Evolutionary conservation across 2,797 vertebrate genomes (phyloP).

Genomic region (Salmo trutta): DNA sequence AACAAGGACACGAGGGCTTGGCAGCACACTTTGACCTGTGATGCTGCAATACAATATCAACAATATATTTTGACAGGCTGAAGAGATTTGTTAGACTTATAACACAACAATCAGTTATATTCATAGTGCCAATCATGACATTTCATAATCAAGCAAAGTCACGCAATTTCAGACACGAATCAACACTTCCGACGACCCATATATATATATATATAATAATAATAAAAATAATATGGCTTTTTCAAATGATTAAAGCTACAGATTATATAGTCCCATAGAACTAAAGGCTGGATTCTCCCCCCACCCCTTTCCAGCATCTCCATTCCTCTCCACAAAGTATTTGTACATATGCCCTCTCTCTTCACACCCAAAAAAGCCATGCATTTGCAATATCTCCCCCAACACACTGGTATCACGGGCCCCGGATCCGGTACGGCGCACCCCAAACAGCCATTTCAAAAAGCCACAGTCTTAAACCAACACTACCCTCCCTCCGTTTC

Average conservation of each 20-base stretch:
- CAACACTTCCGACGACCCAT: not conserved
- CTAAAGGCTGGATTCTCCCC: not conserved
- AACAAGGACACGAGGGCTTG: conserved; percentile 31
- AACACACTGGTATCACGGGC: conserved; percentile 16
- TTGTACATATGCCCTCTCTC: not conserved
- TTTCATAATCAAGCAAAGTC: not conserved
- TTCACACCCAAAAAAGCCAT: conserved; percentile 11
- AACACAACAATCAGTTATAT: not conserved
- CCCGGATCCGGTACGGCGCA: conserved; percentile 36
- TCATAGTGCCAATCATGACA: not conserved
- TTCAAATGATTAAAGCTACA: not conserved
- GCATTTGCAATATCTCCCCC: conserved; percentile 13
- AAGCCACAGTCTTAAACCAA: conserved; percentile 71
- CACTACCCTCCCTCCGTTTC: conserved; percentile 66
- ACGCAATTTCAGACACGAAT: not conserved
- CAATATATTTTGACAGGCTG: conserved; percentile 30
- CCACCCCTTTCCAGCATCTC: not conserved
- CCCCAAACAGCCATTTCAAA: conserved; percentile 57
- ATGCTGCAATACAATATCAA: conserved; percentile 47
- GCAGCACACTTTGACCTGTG: conserved; percentile 40
- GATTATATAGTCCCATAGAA: not conserved
- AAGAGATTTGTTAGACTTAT: not conserved
- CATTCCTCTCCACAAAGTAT: not conserved
- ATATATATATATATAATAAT: not conserved
- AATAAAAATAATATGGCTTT: not conserved